phyloP scores from a whole-genome alignment of 2,888 invertebrate genomes.

The Sepiola atlantica region DNA sequence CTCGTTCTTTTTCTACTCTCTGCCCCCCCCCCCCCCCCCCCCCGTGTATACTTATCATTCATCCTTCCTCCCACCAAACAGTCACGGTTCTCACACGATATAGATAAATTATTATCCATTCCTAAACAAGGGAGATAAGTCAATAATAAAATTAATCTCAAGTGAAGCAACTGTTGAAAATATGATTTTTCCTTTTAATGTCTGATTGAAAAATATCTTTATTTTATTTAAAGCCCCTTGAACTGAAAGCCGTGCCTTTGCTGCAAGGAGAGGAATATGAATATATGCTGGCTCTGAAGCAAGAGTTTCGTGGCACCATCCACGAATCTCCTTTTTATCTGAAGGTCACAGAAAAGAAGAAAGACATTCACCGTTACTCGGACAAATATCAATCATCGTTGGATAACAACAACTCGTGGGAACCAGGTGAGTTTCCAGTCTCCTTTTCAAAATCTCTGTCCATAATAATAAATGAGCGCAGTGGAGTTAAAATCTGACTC shows the following conservation, averaged over 20 bases:
- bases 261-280: conserved; percentile 67
- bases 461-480: not conserved
- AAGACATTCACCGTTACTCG: conserved; percentile 75
- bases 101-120: no score
- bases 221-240: conserved; percentile 68
- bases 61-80: no score
- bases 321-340: conserved; percentile 72
- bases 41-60: no score
- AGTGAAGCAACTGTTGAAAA: not conserved
- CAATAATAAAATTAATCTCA: no score
- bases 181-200: not conserved
- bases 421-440: conserved; percentile 59
- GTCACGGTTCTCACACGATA: no score
- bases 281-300: conserved; percentile 74
- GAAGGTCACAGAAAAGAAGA: conserved; percentile 61
- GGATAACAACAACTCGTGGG: conserved; percentile 58
- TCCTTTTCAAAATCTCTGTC: not conserved
- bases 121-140: no score
- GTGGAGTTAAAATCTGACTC: no score
- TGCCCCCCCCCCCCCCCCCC: no score
- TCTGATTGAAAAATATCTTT: not conserved
- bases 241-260: conserved; percentile 76
- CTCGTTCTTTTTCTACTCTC: no score
- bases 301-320: conserved; percentile 72
- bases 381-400: conserved; percentile 74